These are phyloP conservation scores for Lutjanus argentimaculatus DNA, from an alignment of 2,797 vertebrate genomes.

Conservation along the genomic window DNA sequence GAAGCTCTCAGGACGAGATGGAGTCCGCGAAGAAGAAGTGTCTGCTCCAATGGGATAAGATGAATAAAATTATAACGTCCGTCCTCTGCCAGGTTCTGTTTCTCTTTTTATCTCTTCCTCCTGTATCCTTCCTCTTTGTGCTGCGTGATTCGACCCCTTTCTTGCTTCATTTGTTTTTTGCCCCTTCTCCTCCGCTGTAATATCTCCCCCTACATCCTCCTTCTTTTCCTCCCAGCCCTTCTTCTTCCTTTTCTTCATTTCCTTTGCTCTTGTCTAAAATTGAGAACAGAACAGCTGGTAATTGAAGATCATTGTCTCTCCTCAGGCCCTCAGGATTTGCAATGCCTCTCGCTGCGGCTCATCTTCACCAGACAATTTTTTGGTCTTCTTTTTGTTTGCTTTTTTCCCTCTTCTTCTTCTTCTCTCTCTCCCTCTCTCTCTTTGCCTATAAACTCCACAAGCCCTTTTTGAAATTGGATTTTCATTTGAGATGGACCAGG, in stretches of 20 bases:
- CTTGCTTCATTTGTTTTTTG: conserved; percentile 18
- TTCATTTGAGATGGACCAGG: conserved; percentile 80
- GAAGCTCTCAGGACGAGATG: conserved; percentile 42
- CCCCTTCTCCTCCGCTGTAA: conserved; percentile 23
- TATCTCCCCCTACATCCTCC: conserved; percentile 42
- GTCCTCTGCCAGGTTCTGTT: conserved; percentile 38
- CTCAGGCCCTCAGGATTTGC: conserved; percentile 84
- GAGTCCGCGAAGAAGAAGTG: conserved; percentile 39
- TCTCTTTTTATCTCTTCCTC: conserved; percentile 9
- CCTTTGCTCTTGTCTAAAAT: conserved; percentile 84
- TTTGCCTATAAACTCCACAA: conserved; percentile 74
- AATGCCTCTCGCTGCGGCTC: conserved; percentile 73
- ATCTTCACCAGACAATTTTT: conserved; percentile 75
- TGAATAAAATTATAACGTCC: conserved; percentile 58
- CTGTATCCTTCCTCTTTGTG: conserved; percentile 6
- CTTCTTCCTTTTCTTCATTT: conserved; percentile 46
- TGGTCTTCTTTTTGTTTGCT: conserved; percentile 62
- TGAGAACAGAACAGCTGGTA: conserved; percentile 86
- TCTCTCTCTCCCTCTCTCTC: neutral
- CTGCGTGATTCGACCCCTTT: conserved; percentile 20
- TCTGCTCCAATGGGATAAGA: conserved; percentile 42
- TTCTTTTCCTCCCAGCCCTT: conserved; percentile 23
- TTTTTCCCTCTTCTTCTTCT: conserved; percentile 27
- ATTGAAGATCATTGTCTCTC: conserved; percentile 90
- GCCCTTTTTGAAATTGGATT: conserved; percentile 84